Evolutionary conservation across 2,888 invertebrate species (phyloP).

Genomic region (Corythucha ciliata): DNA sequence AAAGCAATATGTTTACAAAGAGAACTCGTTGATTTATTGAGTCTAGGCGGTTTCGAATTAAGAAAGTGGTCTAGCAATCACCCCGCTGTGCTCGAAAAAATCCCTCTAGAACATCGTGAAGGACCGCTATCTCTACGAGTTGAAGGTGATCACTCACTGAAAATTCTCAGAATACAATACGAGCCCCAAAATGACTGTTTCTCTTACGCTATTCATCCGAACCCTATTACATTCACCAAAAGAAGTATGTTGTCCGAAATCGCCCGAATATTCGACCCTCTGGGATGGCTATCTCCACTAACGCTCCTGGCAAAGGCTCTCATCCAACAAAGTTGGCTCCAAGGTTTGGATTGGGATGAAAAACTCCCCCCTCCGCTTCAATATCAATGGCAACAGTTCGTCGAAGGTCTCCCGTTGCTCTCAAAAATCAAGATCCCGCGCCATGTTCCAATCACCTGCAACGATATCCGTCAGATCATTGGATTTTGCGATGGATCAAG

Average conservation of each 20-base stretch:
- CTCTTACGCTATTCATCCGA: conserved; percentile 16
- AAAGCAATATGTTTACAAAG: background rate
- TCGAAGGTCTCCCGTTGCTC: background rate
- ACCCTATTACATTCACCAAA: conserved; percentile 22
- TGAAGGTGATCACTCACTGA: conserved; percentile 18
- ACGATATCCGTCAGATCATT: background rate
- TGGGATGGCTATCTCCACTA: conserved; percentile 1
- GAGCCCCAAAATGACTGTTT: conserved; percentile 22
- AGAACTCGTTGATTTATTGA: background rate
- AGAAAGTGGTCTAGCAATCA: conserved; percentile 20
- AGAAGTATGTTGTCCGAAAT: conserved; percentile 26
- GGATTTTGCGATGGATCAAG: conserved; percentile 7
- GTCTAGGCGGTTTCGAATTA: conserved; percentile 11
- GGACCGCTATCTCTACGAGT: background rate
- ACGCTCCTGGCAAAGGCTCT: background rate
- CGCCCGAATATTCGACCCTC: conserved; percentile 5
- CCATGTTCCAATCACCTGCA: background rate
- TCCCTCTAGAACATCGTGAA: background rate
- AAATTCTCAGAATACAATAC: conserved; percentile 30
- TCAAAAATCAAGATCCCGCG: background rate
- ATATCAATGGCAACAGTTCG: background rate
- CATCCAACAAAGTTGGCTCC: conserved; percentile 6
- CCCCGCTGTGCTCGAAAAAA: background rate
- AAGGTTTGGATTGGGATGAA: background rate
- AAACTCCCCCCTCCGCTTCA: background rate